Conservation (phyloP, 1,140 invertebrate species). For the Trichoplusia ni region DNA sequence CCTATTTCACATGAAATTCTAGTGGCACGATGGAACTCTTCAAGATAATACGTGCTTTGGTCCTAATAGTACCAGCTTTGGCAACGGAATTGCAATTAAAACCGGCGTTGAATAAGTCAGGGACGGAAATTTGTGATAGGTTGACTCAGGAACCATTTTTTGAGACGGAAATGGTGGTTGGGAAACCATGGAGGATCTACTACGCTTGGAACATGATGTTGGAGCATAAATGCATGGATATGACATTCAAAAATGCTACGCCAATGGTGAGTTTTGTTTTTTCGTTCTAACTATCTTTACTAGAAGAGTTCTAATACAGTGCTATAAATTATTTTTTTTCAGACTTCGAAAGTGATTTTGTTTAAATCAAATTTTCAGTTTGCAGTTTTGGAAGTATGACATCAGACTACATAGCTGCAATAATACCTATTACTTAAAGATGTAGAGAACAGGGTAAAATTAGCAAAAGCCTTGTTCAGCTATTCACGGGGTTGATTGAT, state of each 20-base stretch:
- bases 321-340: too few relatives aligned
- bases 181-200: slow-evolving; percentile 59
- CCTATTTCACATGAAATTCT: neutral
- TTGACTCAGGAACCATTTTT: slow-evolving; percentile 56
- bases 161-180: slow-evolving; percentile 53
- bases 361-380: too few relatives aligned
- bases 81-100: neutral
- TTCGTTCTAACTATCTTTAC: neutral
- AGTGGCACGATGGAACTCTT: slow-evolving; percentile 8
- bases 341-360: too few relatives aligned
- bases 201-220: slow-evolving; percentile 65
- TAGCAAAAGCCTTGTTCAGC: too few relatives aligned
- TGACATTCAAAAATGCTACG: slow-evolving; percentile 56
- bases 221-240: slow-evolving; percentile 56
- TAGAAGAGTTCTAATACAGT: too few relatives aligned
- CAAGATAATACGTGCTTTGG: neutral
- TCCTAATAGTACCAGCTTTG: neutral
- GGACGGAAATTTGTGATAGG: slow-evolving; percentile 44
- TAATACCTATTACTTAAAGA: too few relatives aligned
- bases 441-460: too few relatives aligned
- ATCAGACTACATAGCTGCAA: too few relatives aligned
- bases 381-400: too few relatives aligned
- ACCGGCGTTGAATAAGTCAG: slow-evolving; percentile 20
- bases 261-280: slow-evolving; percentile 41
- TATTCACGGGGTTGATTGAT: too few relatives aligned